Evolutionary conservation across 2,888 invertebrate species (phyloP).

Genomic region (Machimus atricapillus): DNA sequence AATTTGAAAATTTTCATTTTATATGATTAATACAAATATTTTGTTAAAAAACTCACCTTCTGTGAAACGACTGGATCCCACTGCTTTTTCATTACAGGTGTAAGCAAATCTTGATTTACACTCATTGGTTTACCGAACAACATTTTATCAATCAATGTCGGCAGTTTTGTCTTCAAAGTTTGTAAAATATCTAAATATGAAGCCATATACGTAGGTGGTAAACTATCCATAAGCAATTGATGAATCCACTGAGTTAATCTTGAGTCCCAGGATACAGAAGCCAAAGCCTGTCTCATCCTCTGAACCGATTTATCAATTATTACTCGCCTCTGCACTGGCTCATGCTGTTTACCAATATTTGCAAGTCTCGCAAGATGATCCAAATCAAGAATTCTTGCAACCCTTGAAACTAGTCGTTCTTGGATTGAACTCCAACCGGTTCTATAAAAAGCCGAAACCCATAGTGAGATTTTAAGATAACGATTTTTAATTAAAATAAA

Average conservation of each 20-base stretch:
- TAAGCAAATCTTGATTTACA: conserved; percentile 70
- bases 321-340: conserved; percentile 73
- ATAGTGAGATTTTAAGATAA: too few species aligned
- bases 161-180: conserved; percentile 73
- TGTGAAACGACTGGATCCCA: conserved; percentile 78
- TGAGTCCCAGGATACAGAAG: conserved; percentile 76
- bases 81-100: conserved; percentile 66
- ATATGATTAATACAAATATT: neutral
- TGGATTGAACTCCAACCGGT: conserved; percentile 71
- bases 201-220: conserved; percentile 71
- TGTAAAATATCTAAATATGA: conserved; percentile 81
- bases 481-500: too few species aligned
- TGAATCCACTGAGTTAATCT: conserved; percentile 81
- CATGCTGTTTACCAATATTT: conserved; percentile 67
- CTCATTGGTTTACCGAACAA: conserved; percentile 66
- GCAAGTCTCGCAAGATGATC: conserved; percentile 73
- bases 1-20: conserved; percentile 4
- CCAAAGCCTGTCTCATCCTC: conserved; percentile 72
- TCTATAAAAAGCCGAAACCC: conserved; percentile 58
- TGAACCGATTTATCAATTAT: conserved; percentile 75
- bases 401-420: conserved; percentile 70
- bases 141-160: conserved; percentile 77
- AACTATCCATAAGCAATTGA: conserved; percentile 71
- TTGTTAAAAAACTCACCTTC: conserved; percentile 63
- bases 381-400: conserved; percentile 70